Percentiles rank a stretch among this genome's conserved stretches.
Conservation (phyloP, 2,797 vertebrate genomes). For the Rousettus madagascariensis region DNA sequence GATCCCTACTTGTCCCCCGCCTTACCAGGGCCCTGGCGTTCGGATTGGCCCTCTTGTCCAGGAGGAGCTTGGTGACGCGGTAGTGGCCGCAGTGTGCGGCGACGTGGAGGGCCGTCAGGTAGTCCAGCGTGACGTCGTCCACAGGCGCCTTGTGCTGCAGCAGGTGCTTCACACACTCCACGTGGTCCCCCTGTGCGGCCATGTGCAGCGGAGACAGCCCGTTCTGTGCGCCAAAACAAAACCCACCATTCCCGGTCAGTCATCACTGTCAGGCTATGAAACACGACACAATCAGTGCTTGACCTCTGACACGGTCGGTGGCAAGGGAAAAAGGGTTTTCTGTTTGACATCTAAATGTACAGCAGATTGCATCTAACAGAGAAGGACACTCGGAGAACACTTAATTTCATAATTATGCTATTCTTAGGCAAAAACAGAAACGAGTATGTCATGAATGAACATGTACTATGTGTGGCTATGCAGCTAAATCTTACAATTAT, state of each 20-base stretch:
- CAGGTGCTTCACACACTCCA: conserved; percentile 97
- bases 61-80: conserved; percentile 96
- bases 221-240: conserved; percentile 86
- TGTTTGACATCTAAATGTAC: no score
- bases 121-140: conserved; percentile 97
- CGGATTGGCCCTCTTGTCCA: conserved; percentile 98
- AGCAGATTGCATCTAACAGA: not conserved
- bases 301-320: not conserved
- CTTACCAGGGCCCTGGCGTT: conserved; percentile 97
- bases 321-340: not conserved
- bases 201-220: conserved; percentile 98
- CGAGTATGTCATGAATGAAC: not conserved
- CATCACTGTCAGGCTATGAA: not conserved
- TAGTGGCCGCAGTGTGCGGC: conserved; percentile 99
- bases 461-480: not conserved
- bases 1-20: not conserved
- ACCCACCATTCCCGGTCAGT: not conserved
- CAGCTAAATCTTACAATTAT: not conserved
- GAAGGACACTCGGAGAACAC: not conserved
- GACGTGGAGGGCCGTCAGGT: conserved; percentile 96
- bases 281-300: not conserved
- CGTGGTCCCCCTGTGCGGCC: conserved; percentile 97
- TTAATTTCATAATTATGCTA: not conserved
- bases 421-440: not conserved
- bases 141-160: conserved; percentile 97